Base-by-base conservation (phyloP, 2,888 invertebrate genomes). In the Oconnorella tubifera region DNA sequence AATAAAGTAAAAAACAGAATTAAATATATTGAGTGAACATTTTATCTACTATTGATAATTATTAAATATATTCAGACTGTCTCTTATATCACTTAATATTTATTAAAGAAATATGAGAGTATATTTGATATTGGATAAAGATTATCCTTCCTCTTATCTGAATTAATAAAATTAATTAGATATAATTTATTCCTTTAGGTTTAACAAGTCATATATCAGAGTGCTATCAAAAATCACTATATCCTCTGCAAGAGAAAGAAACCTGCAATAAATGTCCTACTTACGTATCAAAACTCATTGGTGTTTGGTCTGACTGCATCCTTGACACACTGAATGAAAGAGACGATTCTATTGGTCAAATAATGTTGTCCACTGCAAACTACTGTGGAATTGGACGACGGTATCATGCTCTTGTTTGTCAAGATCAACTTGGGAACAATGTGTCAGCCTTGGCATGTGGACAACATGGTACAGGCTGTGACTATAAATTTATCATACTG, bases 261-360 rank as follows among this genome's bases (percentile, higher is more conserved):
- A 68, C 68, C 2, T 80, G 80, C 68, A 68, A 64, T 23, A n/a
- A 68, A n/a, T 80, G 79, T 69, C 70, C 73, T 14, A 66, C 65
- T 10, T 72, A 73, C 59, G 64, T 72, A 29, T 71, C 75, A 10
- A 67, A 73, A n/a, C 68, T 73, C n/a, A 70, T 77, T 25, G 79
- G 78, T 3, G 70, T 73, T 40, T 78, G 77, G 77, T 79, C 79
- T 3, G 74, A 78, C 68, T 80, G 80, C 68, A 76, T 80, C 56
- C 72, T 80, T 2, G 74, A 77, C 56, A 25, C 32, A 4, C 29
- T 29, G 19, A 23, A 25, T 25, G 25, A n/a, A 2, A 23, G 58
- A 14, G 33, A 51, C 25, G 50, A 49, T 28, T 49, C 59, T 2
- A 60, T 65, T 10, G 68, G 66, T 19, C 48, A 50, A 40, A 66